Evolutionary conservation across 2,888 invertebrate genomes (phyloP), one percentile per base, ranked within the genome.

Genomic region (Carabus problematicus): DNA sequence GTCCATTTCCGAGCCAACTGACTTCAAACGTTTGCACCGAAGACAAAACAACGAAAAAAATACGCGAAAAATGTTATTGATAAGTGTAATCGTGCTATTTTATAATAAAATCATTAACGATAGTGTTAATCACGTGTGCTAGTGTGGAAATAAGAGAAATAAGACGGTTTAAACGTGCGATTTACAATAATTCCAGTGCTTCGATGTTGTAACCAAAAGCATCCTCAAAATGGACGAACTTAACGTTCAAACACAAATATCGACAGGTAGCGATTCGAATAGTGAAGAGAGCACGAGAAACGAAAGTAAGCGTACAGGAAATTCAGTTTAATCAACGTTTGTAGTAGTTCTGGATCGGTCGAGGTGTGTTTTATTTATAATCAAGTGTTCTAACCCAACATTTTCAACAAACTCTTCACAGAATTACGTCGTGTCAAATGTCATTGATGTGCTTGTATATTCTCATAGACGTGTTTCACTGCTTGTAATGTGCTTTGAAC

Each of bases 191-290:
- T 55, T 69, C 69, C 47, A 62, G 56, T 69, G 54, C 42, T 68
- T 76, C 75, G 77, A 76, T 79, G 77, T 72, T 77, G 77, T 78
- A 78, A 78, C 77, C 76, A 76, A 52, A 77, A 73, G 74, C 74
- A 75, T 75, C 75, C 76, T 76, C 80, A 82, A 82, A 81, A 82
- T 82, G 82, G 82, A 82, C 79, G 82, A 80, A 79, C 76, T 76
- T 76, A 80, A 78, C 77, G 78, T 77, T 78, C 78, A 76, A 75
- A 78, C 79, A 73, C 77, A 78, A 76, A 76, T 78, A 74, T 81
- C 82, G 52, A 75, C 81, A 70, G 81, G 80, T 71, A 82, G 81
- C 74, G 82, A 82, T 75, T 80, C 81, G 12, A 80, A 78, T 69
- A 78, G 78, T 42, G 82, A 82, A 63, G 81, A 81, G 66, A 71